Evolutionary conservation across 2,888 invertebrate genomes (phyloP), one percentile per base, ranked within the genome.

Genomic region (Bembecia ichneumoniformis): DNA sequence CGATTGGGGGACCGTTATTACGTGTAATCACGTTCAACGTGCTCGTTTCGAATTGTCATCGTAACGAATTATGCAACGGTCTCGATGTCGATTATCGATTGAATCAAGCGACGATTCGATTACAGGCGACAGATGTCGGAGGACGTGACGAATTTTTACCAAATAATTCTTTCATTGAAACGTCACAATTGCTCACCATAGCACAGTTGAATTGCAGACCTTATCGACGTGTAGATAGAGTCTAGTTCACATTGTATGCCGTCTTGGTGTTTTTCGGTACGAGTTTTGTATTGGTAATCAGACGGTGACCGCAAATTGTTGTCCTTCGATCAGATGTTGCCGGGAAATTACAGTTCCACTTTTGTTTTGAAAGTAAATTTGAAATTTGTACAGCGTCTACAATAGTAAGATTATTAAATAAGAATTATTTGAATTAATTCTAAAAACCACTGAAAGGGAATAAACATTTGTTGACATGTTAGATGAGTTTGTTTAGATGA

Each of bases 281-380:
- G 69, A 71, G 70, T 62, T 68, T 70, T 62, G 70, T 80, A 78
- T 79, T 75, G 77, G 83, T 86, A 86, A 86, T 86, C 82, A 87
- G 81, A 66, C 74, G 77, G 82, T 82, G 80, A 87, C 86, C 86
- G 82, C 86, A 87, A 86, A 86, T 86, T 80, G 84, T 86, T 83
- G 86, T 86, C 84, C 84, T 83, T 83, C 82, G 78, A 83, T 78
- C 80, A 74, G 79, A 75, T 79, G 79, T 72, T 77, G 84, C 76
- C 81, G 81, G 84, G 80, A 84, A 86, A 86, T 84, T 83, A 86
- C 82, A 74, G 81, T 79, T 84, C 76, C 76, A 82, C 80, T 83
- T 83, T 86, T 84, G 77, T 78, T 80, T 76, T 74, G 60, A 57
- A 64, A 76, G 81, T 73, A 74, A 56, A 68, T 49, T 50, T 14